Evolutionary conservation across 2,113 vertebrate genomes (phyloP), one percentile per base, ranked within the genome.

Genomic region (Caracal caracal): DNA sequence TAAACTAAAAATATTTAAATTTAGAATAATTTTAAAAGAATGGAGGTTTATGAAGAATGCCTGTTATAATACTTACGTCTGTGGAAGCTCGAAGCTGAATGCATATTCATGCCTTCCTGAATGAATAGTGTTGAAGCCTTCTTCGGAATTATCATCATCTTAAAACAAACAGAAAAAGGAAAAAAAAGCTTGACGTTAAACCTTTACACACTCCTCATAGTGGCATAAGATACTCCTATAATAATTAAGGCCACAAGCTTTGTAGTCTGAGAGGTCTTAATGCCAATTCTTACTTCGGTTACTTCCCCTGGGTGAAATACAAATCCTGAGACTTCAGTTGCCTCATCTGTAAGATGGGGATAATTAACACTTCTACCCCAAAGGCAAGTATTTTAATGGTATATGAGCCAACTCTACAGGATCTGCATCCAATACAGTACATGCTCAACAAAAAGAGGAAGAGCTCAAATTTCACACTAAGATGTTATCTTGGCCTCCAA

Each of bases 31-130:
- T 92, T 84, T 80, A 35, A 0, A 0, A 87, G 61, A n/a, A 86
- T 66, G 30, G 4, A 19, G 85, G 13, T 90, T 43, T 90, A 30
- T 96, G 51, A 89, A 90, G 93, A 59, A 37, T 43, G 0, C 49
- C 33, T 68, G 75, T 40, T 43, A 20, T 2, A 0, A 94, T 73
- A 99, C 99, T 99, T 98, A 99, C 99, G 99, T 99, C 98, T 99
- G 99, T 99, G 99, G 99, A 99, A 99, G 99, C 99, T 99, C 99
- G 0, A 99, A 99, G 98, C 99, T 99, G 99, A 99, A 99, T 99
- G 99, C 99, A 99, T 99, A 99, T 99, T 99, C 99, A 28, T 99
- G 99, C 98, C 99, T 99, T 99, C 99, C 99, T 97, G 99, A 99
- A 99, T 99, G 99, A 98, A 99, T 99, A 98, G 99, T 99, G 98